Conservation (phyloP, 2,113 vertebrate species). For the Sinocyclocheilus anshuiensis region DNA sequence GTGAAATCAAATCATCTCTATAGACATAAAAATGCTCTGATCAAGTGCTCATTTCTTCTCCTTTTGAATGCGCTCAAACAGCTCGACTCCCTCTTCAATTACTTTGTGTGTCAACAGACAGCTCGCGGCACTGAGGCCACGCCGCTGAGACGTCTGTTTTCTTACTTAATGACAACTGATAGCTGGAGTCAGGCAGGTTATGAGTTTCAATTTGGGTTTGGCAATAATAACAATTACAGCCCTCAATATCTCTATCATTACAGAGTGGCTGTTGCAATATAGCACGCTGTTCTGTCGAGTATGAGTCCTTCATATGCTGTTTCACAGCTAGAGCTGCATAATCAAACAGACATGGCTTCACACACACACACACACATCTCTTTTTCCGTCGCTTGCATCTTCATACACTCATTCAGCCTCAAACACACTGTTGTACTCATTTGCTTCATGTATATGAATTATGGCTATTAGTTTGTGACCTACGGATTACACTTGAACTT, state of each 20-base stretch:
- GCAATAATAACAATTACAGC: conserved; percentile 82
- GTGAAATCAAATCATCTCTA: conserved; percentile 79
- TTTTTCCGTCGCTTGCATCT: not conserved
- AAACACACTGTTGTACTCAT: conserved; percentile 42
- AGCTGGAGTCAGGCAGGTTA: conserved; percentile 78
- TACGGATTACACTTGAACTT: conserved; percentile 28
- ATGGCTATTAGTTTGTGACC: conserved; percentile 11
- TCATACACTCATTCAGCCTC: conserved; percentile 7
- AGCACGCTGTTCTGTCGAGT: conserved; percentile 53
- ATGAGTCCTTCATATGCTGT: conserved; percentile 66
- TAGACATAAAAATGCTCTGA: conserved; percentile 78
- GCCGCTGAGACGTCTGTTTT: conserved; percentile 64
- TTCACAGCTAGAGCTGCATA: conserved; percentile 56
- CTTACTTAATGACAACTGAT: conserved; percentile 78
- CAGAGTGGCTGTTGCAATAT: conserved; percentile 55
- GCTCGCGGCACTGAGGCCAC: conserved; percentile 70
- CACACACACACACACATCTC: not conserved
- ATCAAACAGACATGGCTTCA: conserved; percentile 31
- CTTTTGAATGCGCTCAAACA: conserved; percentile 71
- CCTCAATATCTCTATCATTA: conserved; percentile 76
- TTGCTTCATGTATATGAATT: not conserved
- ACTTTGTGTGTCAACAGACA: conserved; percentile 78
- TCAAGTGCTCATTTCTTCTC: conserved; percentile 72
- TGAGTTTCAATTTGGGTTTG: conserved; percentile 79
- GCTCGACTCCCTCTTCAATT: conserved; percentile 77